Evolutionary conservation across 2,797 vertebrate species (phyloP).

Genomic region (Carduelis carduelis): DNA sequence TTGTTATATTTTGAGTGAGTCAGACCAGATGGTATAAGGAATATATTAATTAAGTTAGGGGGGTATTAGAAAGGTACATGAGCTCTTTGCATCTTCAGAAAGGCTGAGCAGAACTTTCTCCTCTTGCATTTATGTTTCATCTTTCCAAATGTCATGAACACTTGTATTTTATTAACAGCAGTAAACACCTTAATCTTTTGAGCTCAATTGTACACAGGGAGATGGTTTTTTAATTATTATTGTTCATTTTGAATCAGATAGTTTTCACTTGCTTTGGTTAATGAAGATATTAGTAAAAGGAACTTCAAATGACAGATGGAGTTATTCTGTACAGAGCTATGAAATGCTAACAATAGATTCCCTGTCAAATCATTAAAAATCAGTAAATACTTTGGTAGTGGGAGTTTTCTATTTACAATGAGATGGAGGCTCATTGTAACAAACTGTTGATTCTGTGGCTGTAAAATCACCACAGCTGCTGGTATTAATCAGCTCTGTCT

Average conservation of each 20-base stretch:
- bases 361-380: background rate
- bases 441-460: background rate
- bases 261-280: background rate
- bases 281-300: background rate
- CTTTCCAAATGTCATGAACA: slow-evolving; percentile 10
- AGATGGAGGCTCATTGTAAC: background rate
- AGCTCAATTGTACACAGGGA: background rate
- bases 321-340: background rate
- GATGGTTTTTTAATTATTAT: background rate
- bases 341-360: background rate
- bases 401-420: background rate
- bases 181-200: background rate
- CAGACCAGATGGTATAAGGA: slow-evolving; percentile 60
- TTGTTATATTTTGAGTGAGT: slow-evolving; percentile 61
- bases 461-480: background rate
- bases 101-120: slow-evolving; percentile 40
- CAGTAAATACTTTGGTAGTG: background rate
- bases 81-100: slow-evolving; percentile 28
- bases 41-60: slow-evolving; percentile 69
- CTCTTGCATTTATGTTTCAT: slow-evolving; percentile 48
- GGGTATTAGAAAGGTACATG: slow-evolving; percentile 51
- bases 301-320: background rate
- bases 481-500: background rate
- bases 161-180: background rate
- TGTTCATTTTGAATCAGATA: background rate